Evolutionary conservation across 2,113 vertebrate genomes (phyloP), one percentile per base, ranked within the genome.

Genomic region (Psammodynastes pulverulentus): DNA sequence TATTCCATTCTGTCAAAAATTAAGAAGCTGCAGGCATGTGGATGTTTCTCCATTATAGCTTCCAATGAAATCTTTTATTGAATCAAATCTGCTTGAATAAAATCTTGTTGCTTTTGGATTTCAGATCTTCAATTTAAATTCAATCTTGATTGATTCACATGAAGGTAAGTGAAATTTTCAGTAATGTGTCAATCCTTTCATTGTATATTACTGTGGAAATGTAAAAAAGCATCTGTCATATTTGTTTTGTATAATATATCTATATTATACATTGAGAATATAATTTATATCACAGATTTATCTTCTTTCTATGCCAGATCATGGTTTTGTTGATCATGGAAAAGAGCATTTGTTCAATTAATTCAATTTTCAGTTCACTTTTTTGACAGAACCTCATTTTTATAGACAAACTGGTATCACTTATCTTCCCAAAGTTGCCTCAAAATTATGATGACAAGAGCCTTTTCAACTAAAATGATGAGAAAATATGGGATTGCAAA

Each of bases 331-430:
- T 23, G 53, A 12, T 58, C 84, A 23, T 91, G 9, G 43, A 49
- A 86, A 58, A 48, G 19, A 48, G 19, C 26, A 91, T 86, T 39
- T 10, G 53, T 58, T 58, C 90, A 56, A 58, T 84, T 48, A 86
- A 58, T 91, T 91, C 43, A 86, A 21, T 86, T 86, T 90, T 58
- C 84, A 86, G 17, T 91, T n/a, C 26, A 56, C 17, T 90, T 54
- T 43, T 86, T 39, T n/a, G 34, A 58, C 46, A 29, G 49, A 46
- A 58, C 58, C 43, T 86, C 43, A 21, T 58, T 58, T 86, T 86
- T 45, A 62, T 13, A 46, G 26, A 86, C 13, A 86, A 91, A 56
- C 56, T 91, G 85, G n/a, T 58, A 46, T 86, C 84, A 34, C 43
- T 48, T 86, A 56, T 48, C 26, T 19, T 56, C 26, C 26, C 9